Evolutionary conservation across 1,140 invertebrate species (phyloP).

Genomic region (Harlomillsia oculata): DNA sequence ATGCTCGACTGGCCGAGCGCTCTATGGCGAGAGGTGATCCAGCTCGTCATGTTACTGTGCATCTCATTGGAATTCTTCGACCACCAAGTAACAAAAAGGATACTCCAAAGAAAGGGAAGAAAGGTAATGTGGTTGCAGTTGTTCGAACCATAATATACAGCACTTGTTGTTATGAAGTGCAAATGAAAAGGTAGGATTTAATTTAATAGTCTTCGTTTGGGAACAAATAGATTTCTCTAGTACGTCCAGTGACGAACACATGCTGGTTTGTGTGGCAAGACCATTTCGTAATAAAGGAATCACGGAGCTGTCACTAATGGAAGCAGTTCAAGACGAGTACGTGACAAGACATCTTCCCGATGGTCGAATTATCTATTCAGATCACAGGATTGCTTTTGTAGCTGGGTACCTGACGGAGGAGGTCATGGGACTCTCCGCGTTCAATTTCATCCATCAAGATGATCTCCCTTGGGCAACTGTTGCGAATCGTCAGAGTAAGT

Average conservation of each 20-base stretch:
- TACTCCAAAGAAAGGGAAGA: conserved; percentile 13
- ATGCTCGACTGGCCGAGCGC: conserved; percentile 53
- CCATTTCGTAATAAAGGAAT: conserved; percentile 56
- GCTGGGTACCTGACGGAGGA: conserved; percentile 76
- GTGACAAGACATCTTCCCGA: conserved; percentile 71
- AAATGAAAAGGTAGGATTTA: background rate
- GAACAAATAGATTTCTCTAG: conserved; percentile 22
- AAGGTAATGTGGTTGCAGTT: conserved; percentile 31
- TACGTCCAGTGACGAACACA: conserved; percentile 43
- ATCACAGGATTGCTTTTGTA: conserved; percentile 72
- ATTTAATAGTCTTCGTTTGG: background rate
- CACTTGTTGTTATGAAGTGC: background rate
- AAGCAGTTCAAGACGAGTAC: conserved; percentile 70
- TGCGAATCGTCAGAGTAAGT: conserved; percentile 70
- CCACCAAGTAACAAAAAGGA: conserved; percentile 35
- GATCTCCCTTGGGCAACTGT: conserved; percentile 74
- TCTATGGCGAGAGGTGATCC: conserved; percentile 54
- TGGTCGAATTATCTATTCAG: conserved; percentile 70
- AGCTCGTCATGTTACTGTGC: conserved; percentile 55
- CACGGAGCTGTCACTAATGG: conserved; percentile 56
- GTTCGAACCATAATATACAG: background rate
- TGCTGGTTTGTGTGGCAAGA: conserved; percentile 58
- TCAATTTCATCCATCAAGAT: conserved; percentile 74
- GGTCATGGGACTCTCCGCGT: conserved; percentile 66
- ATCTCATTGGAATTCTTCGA: conserved; percentile 46